phyloP scores from a whole-genome alignment of 1,140 invertebrate species.

The Drosophila leontia region DNA sequence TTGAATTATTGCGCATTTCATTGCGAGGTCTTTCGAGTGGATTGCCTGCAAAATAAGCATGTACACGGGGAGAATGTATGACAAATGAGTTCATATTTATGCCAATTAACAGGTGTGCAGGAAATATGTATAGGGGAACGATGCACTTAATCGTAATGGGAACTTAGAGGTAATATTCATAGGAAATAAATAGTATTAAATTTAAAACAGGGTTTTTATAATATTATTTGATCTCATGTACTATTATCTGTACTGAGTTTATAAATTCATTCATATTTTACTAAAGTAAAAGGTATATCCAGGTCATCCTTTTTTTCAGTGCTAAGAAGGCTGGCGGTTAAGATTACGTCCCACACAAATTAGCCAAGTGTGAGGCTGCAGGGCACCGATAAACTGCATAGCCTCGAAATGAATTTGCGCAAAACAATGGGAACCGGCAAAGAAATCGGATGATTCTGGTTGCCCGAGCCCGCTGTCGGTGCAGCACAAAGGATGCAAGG shows the following conservation, averaged over 20 bases:
- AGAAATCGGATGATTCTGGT: slow-evolving; percentile 20
- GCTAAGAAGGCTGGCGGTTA: background rate
- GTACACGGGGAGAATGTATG: slow-evolving; percentile 4
- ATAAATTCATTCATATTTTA: background rate
- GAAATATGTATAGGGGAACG: background rate
- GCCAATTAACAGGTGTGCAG: too few relatives aligned
- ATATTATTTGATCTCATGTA: background rate
- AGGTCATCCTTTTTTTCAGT: background rate
- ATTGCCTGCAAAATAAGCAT: slow-evolving; percentile 26
- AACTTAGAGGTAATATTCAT: background rate
- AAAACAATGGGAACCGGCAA: slow-evolving; percentile 46
- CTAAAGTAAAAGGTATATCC: background rate
- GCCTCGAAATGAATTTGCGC: slow-evolving; percentile 66
- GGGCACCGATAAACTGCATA: slow-evolving; percentile 63
- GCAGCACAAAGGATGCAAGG: slow-evolving; percentile 24
- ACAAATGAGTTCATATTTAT: background rate
- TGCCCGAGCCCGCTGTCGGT: slow-evolving; percentile 9
- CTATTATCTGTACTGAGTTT: background rate
- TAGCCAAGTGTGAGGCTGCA: slow-evolving; percentile 70
- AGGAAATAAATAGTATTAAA: background rate
- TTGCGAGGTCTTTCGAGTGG: slow-evolving; percentile 59
- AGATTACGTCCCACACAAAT: slow-evolving; percentile 54
- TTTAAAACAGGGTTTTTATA: background rate
- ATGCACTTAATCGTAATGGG: background rate
- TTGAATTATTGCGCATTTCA: slow-evolving; percentile 78